Evolutionary conservation across 2,113 vertebrate genomes (phyloP).

Genomic region (Plecturocebus donacophilus): DNA sequence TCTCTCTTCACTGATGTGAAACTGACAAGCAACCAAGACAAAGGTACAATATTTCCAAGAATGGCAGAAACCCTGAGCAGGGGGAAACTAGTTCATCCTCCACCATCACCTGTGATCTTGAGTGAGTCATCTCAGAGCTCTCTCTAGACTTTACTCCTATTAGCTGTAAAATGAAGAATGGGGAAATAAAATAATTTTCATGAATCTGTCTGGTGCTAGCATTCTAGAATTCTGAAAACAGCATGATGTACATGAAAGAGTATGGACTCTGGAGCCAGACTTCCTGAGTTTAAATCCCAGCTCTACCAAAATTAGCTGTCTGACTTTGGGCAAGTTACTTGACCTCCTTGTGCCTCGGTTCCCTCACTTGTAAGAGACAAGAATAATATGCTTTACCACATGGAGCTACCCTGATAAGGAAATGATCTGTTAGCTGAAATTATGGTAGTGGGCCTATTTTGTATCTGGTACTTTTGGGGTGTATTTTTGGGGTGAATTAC

Average conservation of each 20-base stretch:
- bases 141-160: not conserved
- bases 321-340: not conserved
- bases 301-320: not conserved
- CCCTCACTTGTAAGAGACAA: not conserved
- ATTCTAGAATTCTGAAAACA: not conserved
- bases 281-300: not conserved
- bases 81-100: not conserved
- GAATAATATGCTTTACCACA: not conserved
- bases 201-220: not conserved
- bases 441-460: not conserved
- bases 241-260: not conserved
- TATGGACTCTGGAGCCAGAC: not conserved
- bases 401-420: not conserved
- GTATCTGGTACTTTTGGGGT: not conserved
- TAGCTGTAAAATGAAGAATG: not conserved
- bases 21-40: not conserved
- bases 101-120: not conserved
- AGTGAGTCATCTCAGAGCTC: not conserved
- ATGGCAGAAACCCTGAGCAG: not conserved
- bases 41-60: not conserved
- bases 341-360: not conserved
- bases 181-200: not conserved
- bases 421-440: not conserved
- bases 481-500: not conserved
- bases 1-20: not conserved